Conservation (phyloP, 2,888 invertebrate genomes). For the Timema cristinae region DNA sequence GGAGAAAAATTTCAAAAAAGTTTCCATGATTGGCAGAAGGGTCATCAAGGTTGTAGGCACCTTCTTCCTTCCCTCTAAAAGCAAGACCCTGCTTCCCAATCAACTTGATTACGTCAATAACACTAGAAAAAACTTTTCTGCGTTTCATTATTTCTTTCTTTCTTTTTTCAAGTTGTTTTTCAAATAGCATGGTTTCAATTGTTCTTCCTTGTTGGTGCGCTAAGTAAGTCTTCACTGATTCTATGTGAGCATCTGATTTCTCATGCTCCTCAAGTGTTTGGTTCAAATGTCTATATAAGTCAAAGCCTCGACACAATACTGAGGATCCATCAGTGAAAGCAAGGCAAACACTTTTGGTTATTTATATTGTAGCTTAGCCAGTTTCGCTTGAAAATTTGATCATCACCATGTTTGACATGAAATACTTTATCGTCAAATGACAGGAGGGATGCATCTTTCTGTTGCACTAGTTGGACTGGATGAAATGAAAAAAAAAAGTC, state of each 20-base stretch:
- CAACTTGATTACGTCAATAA: constrained; percentile 10
- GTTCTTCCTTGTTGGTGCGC: not conserved
- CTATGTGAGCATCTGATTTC: constrained; percentile 6
- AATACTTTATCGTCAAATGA: too few relatives aligned
- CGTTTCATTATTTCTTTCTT: constrained; percentile 1
- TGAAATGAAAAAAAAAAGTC: too few relatives aligned
- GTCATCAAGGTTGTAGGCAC: not conserved
- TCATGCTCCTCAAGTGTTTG: not conserved
- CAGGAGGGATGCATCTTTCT: too few relatives aligned
- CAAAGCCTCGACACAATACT: constrained; percentile 6
- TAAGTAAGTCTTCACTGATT: not conserved
- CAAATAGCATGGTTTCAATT: not conserved
- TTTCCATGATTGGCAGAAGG: not conserved
- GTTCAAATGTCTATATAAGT: not conserved
- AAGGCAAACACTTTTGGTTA: not conserved
- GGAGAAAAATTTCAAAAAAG: not conserved
- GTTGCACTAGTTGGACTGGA: too few relatives aligned
- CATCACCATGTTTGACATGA: not conserved
- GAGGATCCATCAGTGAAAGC: constrained; percentile 3
- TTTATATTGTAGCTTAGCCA: not conserved
- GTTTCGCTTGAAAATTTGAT: constrained; percentile 7
- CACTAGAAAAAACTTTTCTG: not conserved
- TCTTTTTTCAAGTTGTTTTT: constrained; percentile 5
- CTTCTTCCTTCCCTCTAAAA: not conserved
- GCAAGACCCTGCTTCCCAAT: constrained; percentile 11